A percentile compares a stretch with the other conserved stretches of the same genome.
Conservation (phyloP, 2,797 vertebrate genomes). For the Megaceryle alcyon region DNA sequence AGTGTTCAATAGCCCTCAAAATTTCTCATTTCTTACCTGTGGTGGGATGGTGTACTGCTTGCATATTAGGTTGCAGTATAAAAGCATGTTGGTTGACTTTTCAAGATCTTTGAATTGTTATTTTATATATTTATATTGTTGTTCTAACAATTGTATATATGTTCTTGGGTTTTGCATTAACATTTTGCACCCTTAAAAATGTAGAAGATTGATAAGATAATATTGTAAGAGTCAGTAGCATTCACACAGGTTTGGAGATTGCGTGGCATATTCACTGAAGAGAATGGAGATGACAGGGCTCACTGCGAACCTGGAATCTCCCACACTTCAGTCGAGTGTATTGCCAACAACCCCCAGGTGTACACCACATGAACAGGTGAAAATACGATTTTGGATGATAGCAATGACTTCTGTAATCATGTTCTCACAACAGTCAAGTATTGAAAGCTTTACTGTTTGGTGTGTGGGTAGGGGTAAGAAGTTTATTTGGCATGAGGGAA, state of each 20-base stretch:
- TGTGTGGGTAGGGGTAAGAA: background rate
- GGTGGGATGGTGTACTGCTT: slow-evolving; percentile 63
- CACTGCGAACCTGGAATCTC: background rate
- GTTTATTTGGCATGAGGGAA: background rate
- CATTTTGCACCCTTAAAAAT: slow-evolving; percentile 61
- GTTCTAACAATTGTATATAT: slow-evolving; percentile 25
- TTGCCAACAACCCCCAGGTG: slow-evolving; percentile 28
- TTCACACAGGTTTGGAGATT: slow-evolving; percentile 39
- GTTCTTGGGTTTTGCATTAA: slow-evolving; percentile 47
- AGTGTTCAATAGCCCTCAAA: slow-evolving; percentile 78
- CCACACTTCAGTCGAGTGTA: background rate
- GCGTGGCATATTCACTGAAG: background rate
- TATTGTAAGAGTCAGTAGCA: slow-evolving; percentile 23
- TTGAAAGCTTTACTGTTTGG: background rate
- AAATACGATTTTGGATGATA: background rate
- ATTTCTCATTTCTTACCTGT: slow-evolving; percentile 80
- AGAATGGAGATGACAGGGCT: slow-evolving; percentile 11
- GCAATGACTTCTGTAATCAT: slow-evolving; percentile 7
- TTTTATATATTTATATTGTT: background rate
- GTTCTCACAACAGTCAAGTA: background rate
- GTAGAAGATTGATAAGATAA: slow-evolving; percentile 41
- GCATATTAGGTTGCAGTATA: slow-evolving; percentile 47
- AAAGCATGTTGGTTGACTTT: slow-evolving; percentile 37
- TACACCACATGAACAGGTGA: background rate
- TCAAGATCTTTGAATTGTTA: slow-evolving; percentile 47